These are phyloP conservation scores for Ophioderma brevispina DNA, from an alignment of 35 echinoderm and acorn worm species.

Conservation along the genomic window DNA sequence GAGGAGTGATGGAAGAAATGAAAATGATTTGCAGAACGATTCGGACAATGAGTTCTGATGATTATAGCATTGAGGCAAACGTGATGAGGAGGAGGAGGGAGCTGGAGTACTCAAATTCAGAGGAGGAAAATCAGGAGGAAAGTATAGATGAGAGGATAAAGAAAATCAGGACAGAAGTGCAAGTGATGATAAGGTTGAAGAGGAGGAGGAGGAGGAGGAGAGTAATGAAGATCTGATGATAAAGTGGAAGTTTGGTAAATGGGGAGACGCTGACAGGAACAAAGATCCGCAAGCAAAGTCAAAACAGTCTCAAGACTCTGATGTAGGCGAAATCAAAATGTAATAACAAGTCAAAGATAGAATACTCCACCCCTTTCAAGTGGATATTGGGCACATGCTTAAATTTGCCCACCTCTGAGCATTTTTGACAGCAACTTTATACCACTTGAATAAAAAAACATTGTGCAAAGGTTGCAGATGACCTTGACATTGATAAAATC, in stretches of 20 bases:
- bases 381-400: neutral
- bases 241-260: neutral
- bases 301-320: neutral
- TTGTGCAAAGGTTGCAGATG: neutral
- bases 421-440: neutral
- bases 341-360: neutral
- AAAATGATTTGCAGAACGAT: no score
- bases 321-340: neutral
- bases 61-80: no score
- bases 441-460: neutral
- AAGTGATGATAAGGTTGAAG: neutral
- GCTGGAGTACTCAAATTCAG: neutral
- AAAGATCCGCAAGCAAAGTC: neutral
- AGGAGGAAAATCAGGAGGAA: slow-evolving; percentile 4
- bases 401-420: neutral
- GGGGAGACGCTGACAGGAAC: slow-evolving; percentile 1
- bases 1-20: neutral
- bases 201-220: neutral
- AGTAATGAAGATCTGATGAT: neutral
- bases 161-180: neutral
- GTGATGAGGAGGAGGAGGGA: neutral
- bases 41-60: no score
- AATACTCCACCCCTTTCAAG: neutral
- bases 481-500: neutral
- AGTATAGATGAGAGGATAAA: neutral